These are phyloP conservation scores for Drosophila parthenogenetica DNA, from an alignment of 2,888 invertebrate species.

Conservation along the genomic window DNA sequence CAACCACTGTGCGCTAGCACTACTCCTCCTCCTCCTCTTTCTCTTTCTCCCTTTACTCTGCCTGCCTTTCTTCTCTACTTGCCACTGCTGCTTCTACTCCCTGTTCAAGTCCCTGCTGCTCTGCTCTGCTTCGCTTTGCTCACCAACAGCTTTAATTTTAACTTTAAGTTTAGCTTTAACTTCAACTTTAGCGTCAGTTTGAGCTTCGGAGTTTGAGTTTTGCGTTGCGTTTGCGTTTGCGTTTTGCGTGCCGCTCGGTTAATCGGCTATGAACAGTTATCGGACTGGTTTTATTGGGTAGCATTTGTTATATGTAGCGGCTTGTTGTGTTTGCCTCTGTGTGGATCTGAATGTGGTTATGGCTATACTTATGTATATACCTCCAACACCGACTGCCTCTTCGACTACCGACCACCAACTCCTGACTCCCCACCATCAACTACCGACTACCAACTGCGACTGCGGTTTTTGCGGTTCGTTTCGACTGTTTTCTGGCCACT, in stretches of 20 bases:
- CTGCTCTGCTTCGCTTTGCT: conserved; percentile 54
- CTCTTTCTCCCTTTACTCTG: neutral
- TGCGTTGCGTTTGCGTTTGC: no score
- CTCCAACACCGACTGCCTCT: neutral
- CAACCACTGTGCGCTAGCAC: neutral
- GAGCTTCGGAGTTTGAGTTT: conserved; percentile 60
- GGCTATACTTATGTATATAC: conserved; percentile 4
- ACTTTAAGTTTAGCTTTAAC: no score
- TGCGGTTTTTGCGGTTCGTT: conserved; percentile 27
- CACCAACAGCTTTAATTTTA: conserved; percentile 21
- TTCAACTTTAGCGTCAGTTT: conserved; percentile 11
- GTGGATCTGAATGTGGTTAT: conserved; percentile 10
- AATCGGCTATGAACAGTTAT: conserved; percentile 80
- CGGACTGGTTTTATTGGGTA: conserved; percentile 78
- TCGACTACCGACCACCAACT: neutral
- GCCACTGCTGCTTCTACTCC: neutral
- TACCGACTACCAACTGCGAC: conserved; percentile 3
- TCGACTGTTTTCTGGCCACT: conserved; percentile 55
- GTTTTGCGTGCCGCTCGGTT: conserved; percentile 72
- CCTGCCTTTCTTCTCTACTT: neutral
- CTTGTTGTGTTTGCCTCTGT: conserved; percentile 23
- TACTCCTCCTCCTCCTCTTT: neutral
- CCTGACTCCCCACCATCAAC: neutral
- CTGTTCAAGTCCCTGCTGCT: conserved; percentile 12
- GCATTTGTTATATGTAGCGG: conserved; percentile 69